A percentile compares a stretch with the other conserved stretches of the same genome.
These are phyloP conservation scores for Dinoponera quadriceps DNA, from an alignment of 1,140 invertebrate species.

Conservation along the genomic window DNA sequence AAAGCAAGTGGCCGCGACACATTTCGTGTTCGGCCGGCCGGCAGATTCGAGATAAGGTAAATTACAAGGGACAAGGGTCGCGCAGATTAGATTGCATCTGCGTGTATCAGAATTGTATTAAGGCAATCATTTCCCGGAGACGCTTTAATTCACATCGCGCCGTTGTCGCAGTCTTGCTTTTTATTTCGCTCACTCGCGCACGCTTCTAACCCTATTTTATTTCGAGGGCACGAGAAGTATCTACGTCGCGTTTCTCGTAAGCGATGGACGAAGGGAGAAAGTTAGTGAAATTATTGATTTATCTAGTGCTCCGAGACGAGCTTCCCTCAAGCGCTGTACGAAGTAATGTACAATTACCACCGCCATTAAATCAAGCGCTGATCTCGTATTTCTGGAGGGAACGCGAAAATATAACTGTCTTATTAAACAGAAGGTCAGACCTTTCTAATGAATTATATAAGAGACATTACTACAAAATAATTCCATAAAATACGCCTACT, in stretches of 20 bases:
- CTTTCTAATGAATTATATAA: no score
- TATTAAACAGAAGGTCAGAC: no score
- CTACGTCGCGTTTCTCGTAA: not conserved
- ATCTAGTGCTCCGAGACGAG: no score
- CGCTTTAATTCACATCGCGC: constrained; percentile 31
- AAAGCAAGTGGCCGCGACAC: constrained; percentile 59
- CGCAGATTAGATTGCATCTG: constrained; percentile 57
- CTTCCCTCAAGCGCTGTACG: no score
- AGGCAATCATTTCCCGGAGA: constrained; percentile 41
- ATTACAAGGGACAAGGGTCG: constrained; percentile 59
- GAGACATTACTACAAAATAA: no score
- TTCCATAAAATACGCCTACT: no score
- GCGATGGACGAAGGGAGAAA: no score
- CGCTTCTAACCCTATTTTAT: not conserved
- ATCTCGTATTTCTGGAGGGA: no score
- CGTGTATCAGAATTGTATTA: constrained; percentile 44
- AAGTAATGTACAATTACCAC: no score
- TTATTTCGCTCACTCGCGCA: not conserved
- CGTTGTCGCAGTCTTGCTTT: not conserved
- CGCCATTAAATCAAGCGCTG: no score
- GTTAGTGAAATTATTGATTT: no score
- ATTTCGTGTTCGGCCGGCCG: constrained; percentile 57
- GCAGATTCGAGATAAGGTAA: constrained; percentile 59
- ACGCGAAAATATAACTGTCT: no score
- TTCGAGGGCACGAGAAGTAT: not conserved